phyloP scores from a whole-genome alignment of 2,888 invertebrate species.

The Meghimatium bilineatum region DNA sequence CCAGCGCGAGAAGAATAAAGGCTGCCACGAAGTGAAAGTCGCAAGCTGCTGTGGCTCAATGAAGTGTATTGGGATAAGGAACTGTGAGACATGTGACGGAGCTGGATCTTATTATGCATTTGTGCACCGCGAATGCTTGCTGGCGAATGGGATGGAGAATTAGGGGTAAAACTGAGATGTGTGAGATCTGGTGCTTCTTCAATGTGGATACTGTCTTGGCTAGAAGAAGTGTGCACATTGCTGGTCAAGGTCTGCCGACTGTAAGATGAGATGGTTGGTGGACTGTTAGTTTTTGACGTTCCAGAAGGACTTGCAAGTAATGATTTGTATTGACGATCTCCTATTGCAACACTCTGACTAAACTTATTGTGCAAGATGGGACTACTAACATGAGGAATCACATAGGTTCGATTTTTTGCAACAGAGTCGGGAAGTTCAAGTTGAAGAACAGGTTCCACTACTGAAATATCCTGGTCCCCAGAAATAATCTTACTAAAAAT shows the following conservation, averaged over 20 bases:
- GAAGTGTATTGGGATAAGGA: constrained; percentile 33
- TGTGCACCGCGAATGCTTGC: background rate
- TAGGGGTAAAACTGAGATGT: background rate
- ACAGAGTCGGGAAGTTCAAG: constrained; percentile 23
- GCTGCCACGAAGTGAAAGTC: constrained; percentile 20
- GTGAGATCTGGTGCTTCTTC: background rate
- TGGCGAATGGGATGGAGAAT: constrained; percentile 6
- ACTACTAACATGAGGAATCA: constrained; percentile 5
- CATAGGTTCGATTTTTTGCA: background rate
- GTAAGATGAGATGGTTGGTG: background rate
- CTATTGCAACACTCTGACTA: background rate
- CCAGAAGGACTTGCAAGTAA: background rate
- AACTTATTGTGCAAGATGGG: background rate
- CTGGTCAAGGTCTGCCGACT: constrained; percentile 7
- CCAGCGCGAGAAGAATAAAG: background rate
- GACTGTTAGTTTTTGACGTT: background rate
- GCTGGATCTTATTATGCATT: background rate
- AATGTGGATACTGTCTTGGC: background rate
- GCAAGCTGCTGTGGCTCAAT: constrained; percentile 24
- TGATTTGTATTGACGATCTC: background rate
- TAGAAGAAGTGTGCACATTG: background rate
- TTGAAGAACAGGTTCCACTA: constrained; percentile 12
- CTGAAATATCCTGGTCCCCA: constrained; percentile 6
- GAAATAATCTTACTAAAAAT: constrained; percentile 3
- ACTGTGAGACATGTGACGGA: background rate